Percentiles rank a stretch among this genome's conserved stretches.
These are phyloP conservation scores for Agapornis canus DNA, from an alignment of 2,797 vertebrate genomes.

Conservation along the genomic window DNA sequence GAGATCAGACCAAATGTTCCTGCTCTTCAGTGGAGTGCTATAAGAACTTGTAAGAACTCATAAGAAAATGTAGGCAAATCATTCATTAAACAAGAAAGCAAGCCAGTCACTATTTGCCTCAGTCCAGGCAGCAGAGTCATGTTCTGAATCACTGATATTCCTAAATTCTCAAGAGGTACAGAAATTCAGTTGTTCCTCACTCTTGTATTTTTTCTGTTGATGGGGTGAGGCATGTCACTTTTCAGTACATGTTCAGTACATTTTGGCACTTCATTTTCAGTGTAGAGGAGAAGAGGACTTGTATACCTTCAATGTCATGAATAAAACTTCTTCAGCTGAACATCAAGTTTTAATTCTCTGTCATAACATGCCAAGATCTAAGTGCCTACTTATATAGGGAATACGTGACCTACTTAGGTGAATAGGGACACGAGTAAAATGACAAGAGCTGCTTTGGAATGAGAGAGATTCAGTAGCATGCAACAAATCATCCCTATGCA, in stretches of 20 bases:
- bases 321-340: background rate
- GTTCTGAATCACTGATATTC: background rate
- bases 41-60: background rate
- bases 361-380: background rate
- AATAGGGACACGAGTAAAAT: background rate
- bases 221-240: background rate
- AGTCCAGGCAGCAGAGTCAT: background rate
- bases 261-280: background rate
- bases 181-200: background rate
- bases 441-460: background rate
- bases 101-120: background rate
- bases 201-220: background rate
- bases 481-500: background rate
- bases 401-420: no score
- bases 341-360: background rate
- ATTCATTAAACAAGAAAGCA: background rate
- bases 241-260: no score
- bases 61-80: background rate
- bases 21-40: fast-evolving
- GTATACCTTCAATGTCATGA: background rate
- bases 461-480: background rate
- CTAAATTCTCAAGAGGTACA: background rate
- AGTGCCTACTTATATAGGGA: background rate
- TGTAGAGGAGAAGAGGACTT: background rate
- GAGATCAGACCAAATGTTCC: background rate